These are phyloP conservation scores for Sanderia malayensis DNA, from an alignment of 30 jellyfish, hydroid and myxozoan species.

Conservation along the genomic window DNA sequence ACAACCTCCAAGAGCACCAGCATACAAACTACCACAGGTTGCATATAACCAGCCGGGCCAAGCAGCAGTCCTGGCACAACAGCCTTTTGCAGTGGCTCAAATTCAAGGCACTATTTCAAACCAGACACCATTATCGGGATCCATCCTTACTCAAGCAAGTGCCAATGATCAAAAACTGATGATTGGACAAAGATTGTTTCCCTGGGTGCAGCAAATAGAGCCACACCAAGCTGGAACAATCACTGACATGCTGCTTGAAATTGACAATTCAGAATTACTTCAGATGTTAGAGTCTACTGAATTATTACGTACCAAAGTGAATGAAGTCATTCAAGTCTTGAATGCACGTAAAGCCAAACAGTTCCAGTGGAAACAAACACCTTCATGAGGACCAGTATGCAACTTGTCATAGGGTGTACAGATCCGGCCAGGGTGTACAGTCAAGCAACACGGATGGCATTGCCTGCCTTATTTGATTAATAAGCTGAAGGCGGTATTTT, in stretches of 20 bases:
- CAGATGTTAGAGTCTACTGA: slow-evolving; percentile 94
- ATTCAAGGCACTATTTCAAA: slow-evolving; percentile 20
- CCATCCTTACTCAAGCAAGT: slow-evolving; percentile 72
- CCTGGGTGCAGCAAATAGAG: slow-evolving; percentile 78
- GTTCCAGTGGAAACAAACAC: too few relatives aligned
- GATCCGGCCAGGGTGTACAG: too few relatives aligned
- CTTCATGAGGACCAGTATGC: too few relatives aligned
- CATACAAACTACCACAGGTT: slow-evolving; percentile 55
- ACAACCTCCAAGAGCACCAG: slow-evolving; percentile 62
- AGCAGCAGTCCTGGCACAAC: slow-evolving; percentile 53
- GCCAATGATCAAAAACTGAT: slow-evolving; percentile 92
- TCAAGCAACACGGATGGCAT: too few relatives aligned
- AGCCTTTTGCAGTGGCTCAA: slow-evolving; percentile 45
- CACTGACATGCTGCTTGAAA: slow-evolving; percentile 95
- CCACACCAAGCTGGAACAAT: slow-evolving; percentile 93
- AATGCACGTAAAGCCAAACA: slow-evolving; percentile 92
- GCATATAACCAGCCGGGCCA: slow-evolving; percentile 71
- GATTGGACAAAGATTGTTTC: slow-evolving; percentile 97
- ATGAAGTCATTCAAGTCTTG: slow-evolving; percentile 92
- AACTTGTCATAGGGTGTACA: too few relatives aligned
- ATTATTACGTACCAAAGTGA: slow-evolving; percentile 78
- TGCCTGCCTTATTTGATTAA: too few relatives aligned
- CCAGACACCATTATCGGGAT: slow-evolving; percentile 75
- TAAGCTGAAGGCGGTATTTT: too few relatives aligned
- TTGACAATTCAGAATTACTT: slow-evolving; percentile 85